These are phyloP conservation scores for Pluvianellus socialis DNA, from an alignment of 2,113 vertebrate genomes.

Conservation along the genomic window DNA sequence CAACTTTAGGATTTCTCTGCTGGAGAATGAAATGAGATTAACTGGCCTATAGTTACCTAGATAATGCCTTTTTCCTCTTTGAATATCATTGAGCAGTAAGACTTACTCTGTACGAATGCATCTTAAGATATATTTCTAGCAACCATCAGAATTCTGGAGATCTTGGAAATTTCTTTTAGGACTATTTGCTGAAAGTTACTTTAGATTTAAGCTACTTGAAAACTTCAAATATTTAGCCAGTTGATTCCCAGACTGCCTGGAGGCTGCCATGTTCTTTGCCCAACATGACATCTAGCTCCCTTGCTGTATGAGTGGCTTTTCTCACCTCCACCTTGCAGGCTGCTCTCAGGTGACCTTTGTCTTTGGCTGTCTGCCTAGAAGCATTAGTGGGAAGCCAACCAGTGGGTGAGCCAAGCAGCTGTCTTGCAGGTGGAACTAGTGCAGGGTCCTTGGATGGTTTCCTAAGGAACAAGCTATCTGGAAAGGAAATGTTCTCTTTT, in stretches of 20 bases:
- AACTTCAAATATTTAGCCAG: background rate
- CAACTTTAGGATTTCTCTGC: background rate
- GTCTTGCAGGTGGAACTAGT: background rate
- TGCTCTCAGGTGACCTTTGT: conserved; percentile 8
- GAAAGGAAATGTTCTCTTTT: background rate
- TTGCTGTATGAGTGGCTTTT: background rate
- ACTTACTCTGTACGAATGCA: background rate
- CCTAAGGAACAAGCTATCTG: background rate
- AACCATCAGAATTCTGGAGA: background rate
- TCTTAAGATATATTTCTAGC: background rate
- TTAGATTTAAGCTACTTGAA: background rate
- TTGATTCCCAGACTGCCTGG: background rate
- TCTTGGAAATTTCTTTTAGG: background rate
- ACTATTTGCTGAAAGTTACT: background rate
- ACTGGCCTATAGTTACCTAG: background rate
- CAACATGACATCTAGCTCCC: background rate
- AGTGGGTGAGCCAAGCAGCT: background rate
- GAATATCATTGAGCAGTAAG: background rate
- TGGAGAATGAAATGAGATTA: background rate
- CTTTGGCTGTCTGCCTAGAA: background rate
- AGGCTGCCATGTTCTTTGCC: background rate
- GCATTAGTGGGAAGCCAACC: background rate
- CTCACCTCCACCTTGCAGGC: background rate
- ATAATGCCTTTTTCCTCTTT: background rate
- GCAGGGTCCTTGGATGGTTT: background rate